Conservation (phyloP, 1,140 invertebrate genomes). For the Phymorhynchus buccinoides region DNA sequence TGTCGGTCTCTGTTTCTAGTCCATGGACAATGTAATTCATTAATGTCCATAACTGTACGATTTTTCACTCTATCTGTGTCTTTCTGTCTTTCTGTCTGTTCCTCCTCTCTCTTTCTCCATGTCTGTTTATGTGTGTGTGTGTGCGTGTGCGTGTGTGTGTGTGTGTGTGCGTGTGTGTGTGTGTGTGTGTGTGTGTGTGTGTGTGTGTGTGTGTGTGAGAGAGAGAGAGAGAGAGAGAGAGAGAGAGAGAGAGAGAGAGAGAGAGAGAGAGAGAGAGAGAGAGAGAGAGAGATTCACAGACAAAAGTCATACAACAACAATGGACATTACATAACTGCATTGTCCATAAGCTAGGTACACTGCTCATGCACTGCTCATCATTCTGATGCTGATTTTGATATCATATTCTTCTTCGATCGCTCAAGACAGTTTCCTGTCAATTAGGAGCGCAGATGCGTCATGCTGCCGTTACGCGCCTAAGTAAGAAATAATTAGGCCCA, state of each 20-base stretch:
- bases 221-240: neutral
- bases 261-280: neutral
- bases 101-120: neutral
- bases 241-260: slow-evolving; percentile 8
- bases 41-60: neutral
- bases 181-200: slow-evolving; percentile 23
- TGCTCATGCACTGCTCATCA: too few species aligned
- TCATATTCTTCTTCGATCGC: too few species aligned
- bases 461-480: too few species aligned
- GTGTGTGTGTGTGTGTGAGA: slow-evolving; percentile 1
- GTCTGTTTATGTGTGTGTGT: slow-evolving; percentile 14
- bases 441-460: too few species aligned
- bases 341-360: too few species aligned
- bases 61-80: neutral
- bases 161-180: neutral
- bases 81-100: neutral
- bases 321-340: too few species aligned
- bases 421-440: too few species aligned
- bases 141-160: neutral
- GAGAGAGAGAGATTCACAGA: neutral
- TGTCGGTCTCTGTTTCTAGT: too few species aligned
- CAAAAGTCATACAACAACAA: neutral
- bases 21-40: neutral
- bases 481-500: too few species aligned
- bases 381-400: too few species aligned